Evolutionary conservation across 2,113 vertebrate genomes (phyloP).

Genomic region (Bambusicola thoracicus): DNA sequence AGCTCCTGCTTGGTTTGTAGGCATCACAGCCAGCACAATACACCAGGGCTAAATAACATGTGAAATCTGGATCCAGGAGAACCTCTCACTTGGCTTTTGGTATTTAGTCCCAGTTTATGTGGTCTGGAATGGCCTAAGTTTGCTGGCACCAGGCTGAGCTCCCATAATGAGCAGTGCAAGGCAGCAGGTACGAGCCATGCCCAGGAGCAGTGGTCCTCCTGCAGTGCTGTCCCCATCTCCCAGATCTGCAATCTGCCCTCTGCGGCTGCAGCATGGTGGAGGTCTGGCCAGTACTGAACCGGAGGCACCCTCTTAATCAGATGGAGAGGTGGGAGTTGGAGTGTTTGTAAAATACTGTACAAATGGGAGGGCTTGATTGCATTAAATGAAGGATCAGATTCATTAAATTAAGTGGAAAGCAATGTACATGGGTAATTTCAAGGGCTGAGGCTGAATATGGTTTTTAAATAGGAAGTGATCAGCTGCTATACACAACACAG

Average conservation of each 20-base stretch:
- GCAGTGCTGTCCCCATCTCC: background rate
- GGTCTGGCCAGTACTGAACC: background rate
- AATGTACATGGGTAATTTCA: constrained; percentile 62
- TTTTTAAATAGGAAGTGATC: constrained; percentile 68
- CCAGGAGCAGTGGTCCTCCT: background rate
- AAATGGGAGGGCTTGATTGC: constrained; percentile 57
- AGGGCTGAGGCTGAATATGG: constrained; percentile 42
- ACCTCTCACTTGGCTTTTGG: background rate
- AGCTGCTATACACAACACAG: constrained; percentile 49
- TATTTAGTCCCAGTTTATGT: background rate
- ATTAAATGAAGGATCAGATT: constrained; percentile 67
- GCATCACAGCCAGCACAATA: background rate
- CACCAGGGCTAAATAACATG: background rate
- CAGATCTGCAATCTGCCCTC: background rate
- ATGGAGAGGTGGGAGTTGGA: constrained; percentile 23
- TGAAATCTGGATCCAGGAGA: background rate
- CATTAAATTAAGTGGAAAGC: constrained; percentile 73
- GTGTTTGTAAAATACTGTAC: constrained; percentile 51
- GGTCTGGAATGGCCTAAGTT: background rate
- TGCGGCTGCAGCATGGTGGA: background rate
- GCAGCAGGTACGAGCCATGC: background rate
- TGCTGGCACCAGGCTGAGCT: background rate
- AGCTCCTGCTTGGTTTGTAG: background rate
- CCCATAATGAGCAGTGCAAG: rapidly evolving
- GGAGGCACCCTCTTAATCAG: constrained; percentile 46